Conservation (phyloP, 2,888 invertebrate species). For the Heliconius hortense region DNA sequence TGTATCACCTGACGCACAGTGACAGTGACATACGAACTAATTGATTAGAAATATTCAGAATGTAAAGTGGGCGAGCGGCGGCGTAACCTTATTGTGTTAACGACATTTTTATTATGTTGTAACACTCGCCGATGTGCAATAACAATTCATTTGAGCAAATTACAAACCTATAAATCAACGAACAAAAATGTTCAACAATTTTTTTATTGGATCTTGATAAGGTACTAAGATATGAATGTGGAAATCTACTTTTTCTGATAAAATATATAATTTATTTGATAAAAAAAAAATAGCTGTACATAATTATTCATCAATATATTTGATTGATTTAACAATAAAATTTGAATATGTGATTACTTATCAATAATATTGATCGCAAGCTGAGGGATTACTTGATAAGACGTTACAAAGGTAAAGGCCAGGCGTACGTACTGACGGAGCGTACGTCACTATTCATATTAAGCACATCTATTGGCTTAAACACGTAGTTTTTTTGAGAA, state of each 20-base stretch:
- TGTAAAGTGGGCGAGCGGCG: slow-evolving; percentile 10
- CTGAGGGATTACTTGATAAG: no score
- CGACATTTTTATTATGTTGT: slow-evolving; percentile 17
- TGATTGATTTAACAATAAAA: not conserved
- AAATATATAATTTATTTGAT: not conserved
- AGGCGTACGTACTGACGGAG: no score
- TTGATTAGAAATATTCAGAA: slow-evolving; percentile 11
- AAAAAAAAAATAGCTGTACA: no score
- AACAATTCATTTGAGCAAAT: slow-evolving; percentile 25
- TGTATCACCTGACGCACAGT: not conserved
- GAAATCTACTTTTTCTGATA: not conserved
- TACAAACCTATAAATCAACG: slow-evolving; percentile 14
- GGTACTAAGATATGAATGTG: not conserved
- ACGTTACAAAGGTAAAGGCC: no score
- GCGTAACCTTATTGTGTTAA: slow-evolving; percentile 13
- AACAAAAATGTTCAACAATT: slow-evolving; percentile 2
- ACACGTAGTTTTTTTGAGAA: no score
- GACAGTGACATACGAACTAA: slow-evolving; percentile 4
- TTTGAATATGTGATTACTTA: not conserved
- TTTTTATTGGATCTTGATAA: not conserved
- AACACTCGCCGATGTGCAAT: slow-evolving; percentile 8
- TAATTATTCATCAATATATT: not conserved
- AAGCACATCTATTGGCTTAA: no score
- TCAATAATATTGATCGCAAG: no score
- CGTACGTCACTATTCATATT: no score